These are phyloP conservation scores for Nephrotoma guestfalica DNA, from an alignment of 2,888 invertebrate genomes.

Conservation along the genomic window DNA sequence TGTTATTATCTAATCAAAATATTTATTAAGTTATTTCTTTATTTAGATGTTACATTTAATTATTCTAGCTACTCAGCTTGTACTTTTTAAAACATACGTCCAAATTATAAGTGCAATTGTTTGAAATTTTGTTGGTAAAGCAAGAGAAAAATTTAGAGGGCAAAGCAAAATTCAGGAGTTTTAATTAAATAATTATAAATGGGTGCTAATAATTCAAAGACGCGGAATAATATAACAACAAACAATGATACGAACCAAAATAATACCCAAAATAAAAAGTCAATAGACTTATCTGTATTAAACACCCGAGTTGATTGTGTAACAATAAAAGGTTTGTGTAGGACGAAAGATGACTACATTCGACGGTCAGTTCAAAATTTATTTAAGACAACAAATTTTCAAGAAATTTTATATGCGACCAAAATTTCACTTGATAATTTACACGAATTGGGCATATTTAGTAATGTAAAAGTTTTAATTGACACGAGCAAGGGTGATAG, in stretches of 20 bases:
- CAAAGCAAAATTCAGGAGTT: not conserved
- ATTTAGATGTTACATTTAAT: not conserved
- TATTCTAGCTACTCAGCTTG: not conserved
- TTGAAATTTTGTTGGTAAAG: not conserved
- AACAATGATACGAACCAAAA: not conserved
- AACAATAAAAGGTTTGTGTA: constrained; percentile 65
- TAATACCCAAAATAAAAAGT: not conserved
- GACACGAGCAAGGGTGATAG: constrained; percentile 71
- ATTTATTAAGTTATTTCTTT: not conserved
- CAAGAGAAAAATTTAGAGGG: not conserved
- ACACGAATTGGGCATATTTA: constrained; percentile 78
- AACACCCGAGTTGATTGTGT: constrained; percentile 72
- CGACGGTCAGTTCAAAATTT: constrained; percentile 63
- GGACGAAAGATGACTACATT: constrained; percentile 84
- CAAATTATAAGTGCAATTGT: not conserved
- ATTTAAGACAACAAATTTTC: constrained; percentile 72
- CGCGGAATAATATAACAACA: not conserved
- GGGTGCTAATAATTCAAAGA: not conserved
- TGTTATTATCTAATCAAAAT: not conserved
- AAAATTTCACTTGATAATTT: constrained; percentile 58
- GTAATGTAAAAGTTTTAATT: constrained; percentile 68
- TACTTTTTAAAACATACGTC: not conserved
- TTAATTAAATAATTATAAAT: not conserved
- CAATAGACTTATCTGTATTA: constrained; percentile 6
- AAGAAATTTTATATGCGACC: constrained; percentile 60